These are phyloP conservation scores for Leptosomus discolor DNA, from an alignment of 2,113 vertebrate species.

Conservation along the genomic window DNA sequence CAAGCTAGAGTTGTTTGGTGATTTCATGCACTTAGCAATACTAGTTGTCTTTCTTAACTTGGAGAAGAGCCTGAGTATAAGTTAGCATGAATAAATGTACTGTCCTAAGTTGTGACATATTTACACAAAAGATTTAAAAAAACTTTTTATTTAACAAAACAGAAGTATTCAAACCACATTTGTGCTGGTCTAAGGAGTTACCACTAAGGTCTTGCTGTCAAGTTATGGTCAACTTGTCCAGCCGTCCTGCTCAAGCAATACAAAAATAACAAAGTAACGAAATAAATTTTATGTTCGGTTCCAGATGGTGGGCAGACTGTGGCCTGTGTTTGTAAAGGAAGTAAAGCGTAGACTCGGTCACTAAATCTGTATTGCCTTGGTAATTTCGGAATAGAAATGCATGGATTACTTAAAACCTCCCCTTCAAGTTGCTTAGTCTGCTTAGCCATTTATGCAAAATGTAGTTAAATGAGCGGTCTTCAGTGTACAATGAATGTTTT, in stretches of 20 bases:
- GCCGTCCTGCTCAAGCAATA: neutral
- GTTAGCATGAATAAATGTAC: neutral
- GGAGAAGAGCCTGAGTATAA: neutral
- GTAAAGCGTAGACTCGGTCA: neutral
- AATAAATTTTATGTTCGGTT: neutral
- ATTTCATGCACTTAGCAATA: neutral
- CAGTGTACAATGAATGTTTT: neutral
- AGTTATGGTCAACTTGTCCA: neutral
- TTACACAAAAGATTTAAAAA: neutral
- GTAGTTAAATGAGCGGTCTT: neutral
- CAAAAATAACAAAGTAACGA: neutral
- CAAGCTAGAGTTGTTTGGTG: neutral
- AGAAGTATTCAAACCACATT: neutral
- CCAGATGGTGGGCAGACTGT: neutral
- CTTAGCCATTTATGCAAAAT: neutral
- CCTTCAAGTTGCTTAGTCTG: neutral
- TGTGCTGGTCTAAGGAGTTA: neutral
- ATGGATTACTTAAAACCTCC: neutral
- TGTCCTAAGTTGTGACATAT: rapidly evolving
- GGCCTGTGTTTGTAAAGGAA: neutral
- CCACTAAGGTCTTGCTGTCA: neutral
- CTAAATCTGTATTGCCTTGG: neutral
- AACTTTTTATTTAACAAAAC: neutral
- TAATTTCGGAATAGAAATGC: neutral
- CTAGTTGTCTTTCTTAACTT: neutral